Conservation (phyloP, 2,113 vertebrate species). For the Dinomys branickii region DNA sequence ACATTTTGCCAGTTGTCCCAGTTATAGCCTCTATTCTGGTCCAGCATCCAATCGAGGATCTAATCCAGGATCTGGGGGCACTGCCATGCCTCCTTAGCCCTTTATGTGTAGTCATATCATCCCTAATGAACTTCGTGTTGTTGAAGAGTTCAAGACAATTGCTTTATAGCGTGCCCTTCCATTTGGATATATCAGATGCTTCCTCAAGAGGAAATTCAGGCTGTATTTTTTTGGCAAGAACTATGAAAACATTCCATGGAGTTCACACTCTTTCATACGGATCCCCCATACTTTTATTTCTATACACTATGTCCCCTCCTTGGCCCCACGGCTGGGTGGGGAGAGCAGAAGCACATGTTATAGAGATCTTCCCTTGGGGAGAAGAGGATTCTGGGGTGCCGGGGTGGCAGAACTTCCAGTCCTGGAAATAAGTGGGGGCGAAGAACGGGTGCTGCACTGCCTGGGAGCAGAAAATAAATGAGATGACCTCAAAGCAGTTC, state of each 20-base stretch:
- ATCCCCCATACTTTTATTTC: background rate
- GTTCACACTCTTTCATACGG: background rate
- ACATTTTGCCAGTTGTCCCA: background rate
- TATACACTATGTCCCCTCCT: background rate
- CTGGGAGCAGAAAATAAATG: background rate
- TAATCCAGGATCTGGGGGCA: background rate
- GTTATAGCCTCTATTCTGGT: background rate
- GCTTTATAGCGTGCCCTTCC: background rate
- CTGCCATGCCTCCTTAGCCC: background rate
- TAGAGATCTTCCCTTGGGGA: background rate
- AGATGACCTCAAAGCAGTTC: background rate
- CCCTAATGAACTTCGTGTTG: background rate
- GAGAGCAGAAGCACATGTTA: background rate
- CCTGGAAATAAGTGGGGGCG: background rate
- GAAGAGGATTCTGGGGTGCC: background rate
- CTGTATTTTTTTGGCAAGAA: background rate
- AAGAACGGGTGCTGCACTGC: background rate
- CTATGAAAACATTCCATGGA: background rate
- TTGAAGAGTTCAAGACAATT: background rate
- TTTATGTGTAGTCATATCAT: background rate
- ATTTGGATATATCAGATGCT: background rate
- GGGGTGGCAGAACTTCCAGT: background rate
- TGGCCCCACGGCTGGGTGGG: background rate
- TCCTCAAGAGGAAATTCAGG: constrained; percentile 7
- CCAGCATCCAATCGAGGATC: background rate